Conservation (phyloP, 1,140 invertebrate species). For the Lepidurus apus region DNA sequence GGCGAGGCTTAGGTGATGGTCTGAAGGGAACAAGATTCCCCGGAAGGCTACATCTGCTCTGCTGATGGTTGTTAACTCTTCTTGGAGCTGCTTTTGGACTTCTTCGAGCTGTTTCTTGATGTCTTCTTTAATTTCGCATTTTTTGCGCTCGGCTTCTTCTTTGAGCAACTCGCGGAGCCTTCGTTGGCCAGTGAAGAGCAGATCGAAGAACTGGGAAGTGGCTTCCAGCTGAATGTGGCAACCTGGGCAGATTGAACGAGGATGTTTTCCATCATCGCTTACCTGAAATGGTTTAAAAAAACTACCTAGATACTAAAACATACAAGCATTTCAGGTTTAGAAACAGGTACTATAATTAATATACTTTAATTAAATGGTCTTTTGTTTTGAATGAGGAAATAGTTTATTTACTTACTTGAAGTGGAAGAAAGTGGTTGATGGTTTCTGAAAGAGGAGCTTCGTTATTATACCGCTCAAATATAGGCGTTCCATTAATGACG, state of each 20-base stretch:
- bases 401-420: conserved; percentile 37
- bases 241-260: conserved; percentile 65
- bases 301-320: too few relatives aligned
- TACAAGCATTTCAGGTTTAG: too few relatives aligned
- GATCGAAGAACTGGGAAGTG: conserved; percentile 62
- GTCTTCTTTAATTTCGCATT: neutral
- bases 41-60: neutral
- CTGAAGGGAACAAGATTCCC: conserved; percentile 47
- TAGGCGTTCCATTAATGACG: neutral
- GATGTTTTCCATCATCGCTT: conserved; percentile 59
- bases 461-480: neutral
- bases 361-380: too few relatives aligned
- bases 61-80: neutral
- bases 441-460: neutral
- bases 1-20: conserved; percentile 54
- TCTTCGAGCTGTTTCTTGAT: neutral
- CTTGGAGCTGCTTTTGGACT: neutral
- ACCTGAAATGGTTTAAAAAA: conserved; percentile 47
- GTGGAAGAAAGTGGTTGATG: conserved; percentile 27
- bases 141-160: conserved; percentile 40
- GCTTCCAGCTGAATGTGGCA: conserved; percentile 67
- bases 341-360: too few relatives aligned
- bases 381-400: neutral
- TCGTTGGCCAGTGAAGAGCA: conserved; percentile 60
- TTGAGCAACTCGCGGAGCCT: conserved; percentile 52